A percentile compares a stretch with the other conserved stretches of the same genome.
Evolutionary conservation across 2,113 vertebrate genomes (phyloP).

Genomic region (Rostratula benghalensis): DNA sequence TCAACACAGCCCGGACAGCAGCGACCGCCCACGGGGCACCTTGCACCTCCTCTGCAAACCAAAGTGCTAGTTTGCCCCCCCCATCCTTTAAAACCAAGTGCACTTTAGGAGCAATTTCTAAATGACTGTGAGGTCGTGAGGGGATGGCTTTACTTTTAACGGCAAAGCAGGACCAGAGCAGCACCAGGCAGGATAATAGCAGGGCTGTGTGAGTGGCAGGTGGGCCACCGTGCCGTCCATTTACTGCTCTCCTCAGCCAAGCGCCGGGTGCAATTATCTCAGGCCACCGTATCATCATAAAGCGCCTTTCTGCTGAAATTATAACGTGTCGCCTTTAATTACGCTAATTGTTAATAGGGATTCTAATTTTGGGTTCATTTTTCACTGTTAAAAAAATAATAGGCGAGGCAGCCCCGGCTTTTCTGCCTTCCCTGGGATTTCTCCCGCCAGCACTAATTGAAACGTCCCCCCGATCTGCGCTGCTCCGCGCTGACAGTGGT

Average conservation of each 20-base stretch:
- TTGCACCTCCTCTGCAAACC: rapidly evolving
- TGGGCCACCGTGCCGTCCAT: not conserved
- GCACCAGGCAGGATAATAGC: not conserved
- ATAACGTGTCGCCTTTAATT: not conserved
- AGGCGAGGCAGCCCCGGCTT: not conserved
- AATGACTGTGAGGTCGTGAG: rapidly evolving
- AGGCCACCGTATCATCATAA: not conserved
- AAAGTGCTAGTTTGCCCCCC: rapidly evolving
- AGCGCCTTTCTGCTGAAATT: constrained; percentile 32
- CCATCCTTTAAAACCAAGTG: not conserved
- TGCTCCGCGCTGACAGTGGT: constrained; percentile 80
- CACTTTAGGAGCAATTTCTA: not conserved
- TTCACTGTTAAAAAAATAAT: not conserved
- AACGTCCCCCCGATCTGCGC: constrained; percentile 78
- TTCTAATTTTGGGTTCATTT: constrained; percentile 46
- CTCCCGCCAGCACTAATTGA: constrained; percentile 80
- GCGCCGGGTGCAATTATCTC: not conserved
- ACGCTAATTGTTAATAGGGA: not conserved
- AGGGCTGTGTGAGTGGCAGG: not conserved
- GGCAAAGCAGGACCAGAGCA: not conserved
- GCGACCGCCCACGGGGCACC: rapidly evolving
- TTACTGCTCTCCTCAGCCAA: not conserved
- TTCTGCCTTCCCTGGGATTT: constrained; percentile 15
- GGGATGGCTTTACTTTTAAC: not conserved
- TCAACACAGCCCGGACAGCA: rapidly evolving